Percentiles rank a stretch among this genome's conserved stretches.
Conservation (phyloP, 2,797 vertebrate species). For the Chiloscyllium punctatum region DNA sequence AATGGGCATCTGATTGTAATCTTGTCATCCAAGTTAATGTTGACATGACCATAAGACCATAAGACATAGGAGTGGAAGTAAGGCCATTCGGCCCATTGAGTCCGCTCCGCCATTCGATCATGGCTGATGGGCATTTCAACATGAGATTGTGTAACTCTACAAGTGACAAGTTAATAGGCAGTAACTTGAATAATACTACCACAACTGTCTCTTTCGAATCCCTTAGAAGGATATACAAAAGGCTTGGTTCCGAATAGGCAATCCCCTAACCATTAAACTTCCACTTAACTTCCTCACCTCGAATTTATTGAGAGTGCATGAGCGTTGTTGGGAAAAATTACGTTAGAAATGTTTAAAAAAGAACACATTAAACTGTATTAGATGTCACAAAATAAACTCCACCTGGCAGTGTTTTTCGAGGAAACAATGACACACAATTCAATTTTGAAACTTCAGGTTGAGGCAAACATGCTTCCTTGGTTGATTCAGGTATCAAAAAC, state of each 20-base stretch:
- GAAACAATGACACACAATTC: background rate
- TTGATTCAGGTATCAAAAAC: background rate
- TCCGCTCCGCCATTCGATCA: too few relatives aligned
- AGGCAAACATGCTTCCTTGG: background rate
- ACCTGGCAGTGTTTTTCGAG: background rate
- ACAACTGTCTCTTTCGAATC: background rate
- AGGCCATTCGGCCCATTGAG: too few relatives aligned
- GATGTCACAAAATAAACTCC: background rate
- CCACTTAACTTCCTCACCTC: background rate
- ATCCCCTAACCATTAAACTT: background rate
- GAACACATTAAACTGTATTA: background rate
- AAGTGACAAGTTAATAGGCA: background rate
- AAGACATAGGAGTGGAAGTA: too few relatives aligned
- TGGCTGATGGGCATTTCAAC: too few relatives aligned
- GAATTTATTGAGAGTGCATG: background rate
- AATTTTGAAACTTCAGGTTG: background rate
- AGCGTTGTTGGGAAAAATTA: background rate
- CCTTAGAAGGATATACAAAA: too few relatives aligned
- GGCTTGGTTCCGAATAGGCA: background rate
- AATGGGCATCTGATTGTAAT: background rate
- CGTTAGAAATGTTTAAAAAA: background rate
- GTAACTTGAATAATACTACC: background rate
- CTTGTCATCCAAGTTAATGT: background rate
- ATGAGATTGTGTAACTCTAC: background rate
- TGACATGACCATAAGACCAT: background rate